These are phyloP conservation scores for Tachysurus fulvidraco DNA, from an alignment of 2,113 vertebrate genomes.

Conservation along the genomic window DNA sequence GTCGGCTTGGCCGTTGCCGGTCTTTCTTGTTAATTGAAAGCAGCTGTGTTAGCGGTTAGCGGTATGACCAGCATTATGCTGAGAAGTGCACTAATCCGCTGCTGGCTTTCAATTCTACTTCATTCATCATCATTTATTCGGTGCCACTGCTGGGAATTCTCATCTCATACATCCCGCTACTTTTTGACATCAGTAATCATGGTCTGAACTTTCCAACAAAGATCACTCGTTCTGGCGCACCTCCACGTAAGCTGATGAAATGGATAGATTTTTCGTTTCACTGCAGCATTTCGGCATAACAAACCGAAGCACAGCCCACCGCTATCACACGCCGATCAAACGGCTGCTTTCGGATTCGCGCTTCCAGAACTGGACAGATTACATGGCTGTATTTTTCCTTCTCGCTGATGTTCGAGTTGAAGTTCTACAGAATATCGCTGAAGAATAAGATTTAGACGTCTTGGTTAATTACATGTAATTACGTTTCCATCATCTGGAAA, in stretches of 20 bases:
- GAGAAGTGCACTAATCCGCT: conserved; percentile 18
- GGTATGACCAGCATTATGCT: conserved; percentile 7
- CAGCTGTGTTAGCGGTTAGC: conserved; percentile 51
- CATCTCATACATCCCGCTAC: conserved; percentile 6
- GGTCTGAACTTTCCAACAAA: conserved; percentile 8
- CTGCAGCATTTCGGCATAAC: not conserved
- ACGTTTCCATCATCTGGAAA: too few species aligned
- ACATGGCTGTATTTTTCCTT: not conserved
- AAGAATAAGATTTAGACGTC: not conserved
- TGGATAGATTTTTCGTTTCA: not conserved
- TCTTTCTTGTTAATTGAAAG: conserved; percentile 44
- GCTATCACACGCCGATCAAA: not conserved
- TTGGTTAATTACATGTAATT: not conserved
- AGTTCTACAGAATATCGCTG: not conserved
- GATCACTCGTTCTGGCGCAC: not conserved
- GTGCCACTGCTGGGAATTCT: conserved; percentile 30
- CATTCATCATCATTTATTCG: conserved; percentile 55
- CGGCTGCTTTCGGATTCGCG: not conserved
- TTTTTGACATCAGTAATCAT: conserved; percentile 47
- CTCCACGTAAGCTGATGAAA: not conserved
- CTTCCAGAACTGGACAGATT: too few species aligned
- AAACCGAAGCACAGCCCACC: not conserved
- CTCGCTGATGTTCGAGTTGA: not conserved
- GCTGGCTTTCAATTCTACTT: conserved; percentile 26
- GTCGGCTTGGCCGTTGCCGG: conserved; percentile 7